phyloP scores from a whole-genome alignment of 2,888 invertebrate genomes.

The Dasysyrphus albostriatus region DNA sequence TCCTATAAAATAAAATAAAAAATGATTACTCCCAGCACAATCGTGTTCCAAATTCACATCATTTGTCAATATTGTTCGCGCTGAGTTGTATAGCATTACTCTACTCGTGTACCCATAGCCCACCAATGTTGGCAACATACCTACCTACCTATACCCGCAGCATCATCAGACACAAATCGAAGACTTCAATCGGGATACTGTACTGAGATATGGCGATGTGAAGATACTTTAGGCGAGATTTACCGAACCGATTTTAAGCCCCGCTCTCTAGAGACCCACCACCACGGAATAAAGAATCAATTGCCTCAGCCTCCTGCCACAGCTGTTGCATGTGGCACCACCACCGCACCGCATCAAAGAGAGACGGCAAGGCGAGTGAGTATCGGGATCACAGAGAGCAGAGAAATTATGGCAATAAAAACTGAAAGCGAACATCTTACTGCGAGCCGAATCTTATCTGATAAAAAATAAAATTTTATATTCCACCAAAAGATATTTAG shows the following conservation, averaged over 20 bases:
- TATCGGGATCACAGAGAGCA: constrained; percentile 13
- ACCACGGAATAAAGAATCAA: constrained; percentile 65
- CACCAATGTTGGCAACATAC: not conserved
- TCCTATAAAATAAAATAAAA: constrained; percentile 39
- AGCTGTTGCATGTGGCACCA: constrained; percentile 59
- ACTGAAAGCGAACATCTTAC: constrained; percentile 72
- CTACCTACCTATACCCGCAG: constrained; percentile 12
- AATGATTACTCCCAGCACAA: constrained; percentile 47
- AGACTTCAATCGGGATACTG: constrained; percentile 49
- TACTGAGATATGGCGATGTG: constrained; percentile 10
- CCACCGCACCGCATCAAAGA: constrained; percentile 11
- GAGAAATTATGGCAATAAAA: constrained; percentile 72
- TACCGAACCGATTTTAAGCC: constrained; percentile 32
- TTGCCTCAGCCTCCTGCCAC: constrained; percentile 56
- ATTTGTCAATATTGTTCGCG: constrained; percentile 75
- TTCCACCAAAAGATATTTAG: constrained; percentile 29
- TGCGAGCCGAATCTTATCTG: constrained; percentile 68
- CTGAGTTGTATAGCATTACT: constrained; percentile 18
- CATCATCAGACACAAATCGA: constrained; percentile 40
- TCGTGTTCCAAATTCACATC: constrained; percentile 56
- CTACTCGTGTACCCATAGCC: constrained; percentile 24
- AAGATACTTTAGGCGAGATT: constrained; percentile 25
- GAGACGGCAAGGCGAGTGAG: not conserved
- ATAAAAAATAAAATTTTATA: constrained; percentile 67
- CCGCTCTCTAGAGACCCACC: constrained; percentile 31